Evolutionary conservation across 2,113 vertebrate species (phyloP).

Genomic region (Heliornis fulica): DNA sequence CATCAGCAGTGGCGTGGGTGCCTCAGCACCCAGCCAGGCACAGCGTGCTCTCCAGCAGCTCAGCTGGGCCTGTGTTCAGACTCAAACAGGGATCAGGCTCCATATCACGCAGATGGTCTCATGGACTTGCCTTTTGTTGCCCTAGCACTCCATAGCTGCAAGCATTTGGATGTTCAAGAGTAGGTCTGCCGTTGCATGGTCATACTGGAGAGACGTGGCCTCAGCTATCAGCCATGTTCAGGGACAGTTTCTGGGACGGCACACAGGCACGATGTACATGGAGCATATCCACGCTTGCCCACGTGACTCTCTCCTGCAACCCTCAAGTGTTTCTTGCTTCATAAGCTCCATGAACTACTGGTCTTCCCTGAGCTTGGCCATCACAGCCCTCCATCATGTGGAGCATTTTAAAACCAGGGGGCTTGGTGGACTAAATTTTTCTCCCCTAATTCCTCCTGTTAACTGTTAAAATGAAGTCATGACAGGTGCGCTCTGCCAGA

Average conservation of each 20-base stretch:
- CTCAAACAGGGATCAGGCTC: not conserved
- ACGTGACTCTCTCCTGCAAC: not conserved
- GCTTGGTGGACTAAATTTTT: not conserved
- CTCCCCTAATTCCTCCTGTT: not conserved
- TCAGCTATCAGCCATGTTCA: not conserved
- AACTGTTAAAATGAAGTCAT: not conserved
- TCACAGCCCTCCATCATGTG: not conserved
- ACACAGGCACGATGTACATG: fast-evolving
- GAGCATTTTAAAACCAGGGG: not conserved
- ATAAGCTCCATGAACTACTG: not conserved
- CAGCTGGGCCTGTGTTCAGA: not conserved
- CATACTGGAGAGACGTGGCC: not conserved
- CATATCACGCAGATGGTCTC: not conserved
- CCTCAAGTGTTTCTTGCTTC: not conserved
- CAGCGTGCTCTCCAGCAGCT: not conserved
- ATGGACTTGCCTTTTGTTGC: not conserved
- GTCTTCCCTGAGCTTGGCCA: not conserved
- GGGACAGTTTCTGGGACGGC: not conserved
- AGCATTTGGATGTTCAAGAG: not conserved
- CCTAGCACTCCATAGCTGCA: not conserved
- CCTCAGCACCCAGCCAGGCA: not conserved
- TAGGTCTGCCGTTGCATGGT: not conserved
- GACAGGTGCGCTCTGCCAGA: not conserved
- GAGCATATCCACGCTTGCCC: not conserved
- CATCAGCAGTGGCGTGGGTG: too few relatives aligned